These are phyloP conservation scores for Perdix hodgsoniae DNA, from an alignment of 2,797 vertebrate species.

Conservation along the genomic window DNA sequence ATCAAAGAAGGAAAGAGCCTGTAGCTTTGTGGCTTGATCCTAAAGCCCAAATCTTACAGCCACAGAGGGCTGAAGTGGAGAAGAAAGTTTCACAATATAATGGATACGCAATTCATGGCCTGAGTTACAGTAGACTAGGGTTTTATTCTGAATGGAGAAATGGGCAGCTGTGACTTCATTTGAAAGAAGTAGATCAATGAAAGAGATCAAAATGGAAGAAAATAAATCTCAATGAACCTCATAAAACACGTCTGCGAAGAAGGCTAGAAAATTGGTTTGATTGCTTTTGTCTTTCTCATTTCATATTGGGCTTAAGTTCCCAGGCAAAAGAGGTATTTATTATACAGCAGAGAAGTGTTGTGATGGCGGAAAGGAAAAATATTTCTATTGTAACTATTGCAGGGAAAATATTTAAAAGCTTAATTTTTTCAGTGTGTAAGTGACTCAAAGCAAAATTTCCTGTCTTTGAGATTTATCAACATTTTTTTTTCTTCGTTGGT, in stretches of 20 bases:
- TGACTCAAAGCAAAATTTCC: not conserved
- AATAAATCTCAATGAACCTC: not conserved
- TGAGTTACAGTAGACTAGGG: not conserved
- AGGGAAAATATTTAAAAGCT: not conserved
- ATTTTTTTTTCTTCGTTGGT: not conserved
- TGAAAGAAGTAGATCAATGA: not conserved
- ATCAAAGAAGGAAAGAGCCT: not conserved
- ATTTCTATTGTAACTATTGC: not conserved
- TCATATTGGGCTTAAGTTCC: not conserved
- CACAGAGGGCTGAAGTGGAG: not conserved
- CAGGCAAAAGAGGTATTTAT: not conserved
- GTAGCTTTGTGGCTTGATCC: not conserved
- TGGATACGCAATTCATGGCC: not conserved
- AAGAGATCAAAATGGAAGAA: not conserved
- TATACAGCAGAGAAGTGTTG: not conserved
- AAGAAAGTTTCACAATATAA: not conserved
- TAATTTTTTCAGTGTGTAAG: not conserved
- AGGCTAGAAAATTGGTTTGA: not conserved
- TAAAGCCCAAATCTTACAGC: not conserved
- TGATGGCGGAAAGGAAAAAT: not conserved
- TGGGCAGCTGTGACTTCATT: not conserved
- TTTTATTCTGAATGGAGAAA: not conserved
- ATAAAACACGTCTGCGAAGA: not conserved
- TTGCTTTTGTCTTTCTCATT: not conserved
- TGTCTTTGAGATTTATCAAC: not conserved